Evolutionary conservation across 2,113 vertebrate genomes (phyloP), one percentile per base, ranked within the genome.

Genomic region (Nannospalax galili): DNA sequence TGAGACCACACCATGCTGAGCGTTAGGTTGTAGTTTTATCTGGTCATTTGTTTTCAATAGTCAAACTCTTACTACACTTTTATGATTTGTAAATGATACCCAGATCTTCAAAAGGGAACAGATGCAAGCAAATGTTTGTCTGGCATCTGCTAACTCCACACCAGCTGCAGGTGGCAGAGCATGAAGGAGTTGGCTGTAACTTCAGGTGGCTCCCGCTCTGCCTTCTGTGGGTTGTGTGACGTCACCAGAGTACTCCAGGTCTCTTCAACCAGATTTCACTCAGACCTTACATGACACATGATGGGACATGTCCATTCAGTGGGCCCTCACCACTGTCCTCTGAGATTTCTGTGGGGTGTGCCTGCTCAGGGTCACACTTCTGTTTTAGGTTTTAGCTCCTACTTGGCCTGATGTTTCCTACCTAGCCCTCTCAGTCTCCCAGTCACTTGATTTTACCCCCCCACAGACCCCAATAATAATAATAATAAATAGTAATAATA

Each of bases 291-390:
- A 37, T 19, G 84, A 81, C 40, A 60, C n/a, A 37, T 19, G 84
- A 81, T n/a, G 24, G n/a, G 80, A 67, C 12, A 0, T 77, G n/a
- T 19, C 48, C 40, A 1, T 35, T 62, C 20, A 32, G 30, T 26
- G 74, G 30, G 3, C 30, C 11, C 8, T 40, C 2, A 26, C 17
- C 20, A 15, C 7, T 15, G 4, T 8, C 5, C 1, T 11, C n/a
- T 42, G 11, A 70, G 79, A 28, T 10, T 73, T 26, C 58, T 24
- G 3, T 35, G 35, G 42, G 24, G 32, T 32, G 12, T 32, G 14
- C 0, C 30, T 90, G 56, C n/a, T 70, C 6, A 16, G 3, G 12
- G 30, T 7, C 10, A 11, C 52, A 45, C 40, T 28, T n/a, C n/a
- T 30, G 48, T 32, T 79, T 30, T 28, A 37, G 70, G 22, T 20